Conservation (phyloP, 2,113 vertebrate genomes). For the Sardina pilchardus region DNA sequence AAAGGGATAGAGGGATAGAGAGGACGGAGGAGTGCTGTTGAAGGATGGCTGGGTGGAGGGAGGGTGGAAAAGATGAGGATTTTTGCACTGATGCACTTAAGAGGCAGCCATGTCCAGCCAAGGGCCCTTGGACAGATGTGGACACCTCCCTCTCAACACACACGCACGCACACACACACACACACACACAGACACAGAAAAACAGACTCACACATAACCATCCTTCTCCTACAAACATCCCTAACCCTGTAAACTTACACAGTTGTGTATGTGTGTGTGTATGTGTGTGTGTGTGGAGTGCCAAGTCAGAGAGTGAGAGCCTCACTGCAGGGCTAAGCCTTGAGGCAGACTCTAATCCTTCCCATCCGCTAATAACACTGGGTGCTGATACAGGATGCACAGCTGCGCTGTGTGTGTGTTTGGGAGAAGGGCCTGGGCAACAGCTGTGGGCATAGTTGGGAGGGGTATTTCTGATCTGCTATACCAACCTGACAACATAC, state of each 20-base stretch:
- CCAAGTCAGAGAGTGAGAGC: background rate
- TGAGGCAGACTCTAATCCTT: conserved; percentile 24
- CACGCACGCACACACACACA: background rate
- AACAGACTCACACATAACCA: background rate
- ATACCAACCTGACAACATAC: background rate
- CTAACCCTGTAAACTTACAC: background rate
- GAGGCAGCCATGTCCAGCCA: background rate
- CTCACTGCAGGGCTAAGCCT: conserved; percentile 1
- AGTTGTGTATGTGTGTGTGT: background rate
- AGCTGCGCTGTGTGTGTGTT: background rate
- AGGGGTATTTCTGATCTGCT: background rate
- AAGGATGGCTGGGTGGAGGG: background rate
- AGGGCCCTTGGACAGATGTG: background rate
- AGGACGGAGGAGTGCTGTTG: background rate
- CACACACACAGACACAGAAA: background rate
- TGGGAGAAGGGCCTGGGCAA: background rate
- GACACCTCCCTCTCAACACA: background rate
- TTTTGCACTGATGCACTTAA: background rate
- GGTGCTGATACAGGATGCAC: conserved; percentile 1
- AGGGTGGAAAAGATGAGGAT: background rate
- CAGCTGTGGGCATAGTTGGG: background rate
- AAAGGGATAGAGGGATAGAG: background rate
- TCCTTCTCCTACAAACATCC: too few relatives aligned
- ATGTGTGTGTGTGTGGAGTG: conserved; percentile 23
- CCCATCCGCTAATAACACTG: conserved; percentile 22